phyloP scores from a whole-genome alignment of 2,888 invertebrate genomes.

The Corbicula japonica region DNA sequence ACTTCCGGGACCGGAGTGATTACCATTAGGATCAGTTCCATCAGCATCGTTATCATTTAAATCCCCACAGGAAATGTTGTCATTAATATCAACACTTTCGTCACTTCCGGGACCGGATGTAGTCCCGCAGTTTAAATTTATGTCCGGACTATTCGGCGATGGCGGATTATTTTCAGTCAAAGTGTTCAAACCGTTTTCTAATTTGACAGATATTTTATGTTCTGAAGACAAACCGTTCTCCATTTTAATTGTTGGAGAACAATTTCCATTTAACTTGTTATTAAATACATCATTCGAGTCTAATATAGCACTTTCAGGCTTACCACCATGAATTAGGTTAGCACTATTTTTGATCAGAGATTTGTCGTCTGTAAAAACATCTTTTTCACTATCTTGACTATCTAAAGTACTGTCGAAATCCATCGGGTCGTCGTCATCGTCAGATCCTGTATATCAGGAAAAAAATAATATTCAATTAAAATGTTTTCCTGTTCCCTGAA shows the following conservation, averaged over 20 bases:
- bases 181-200: conserved; percentile 48
- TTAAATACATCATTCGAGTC: conserved; percentile 36
- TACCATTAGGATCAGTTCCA: conserved; percentile 88
- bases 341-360: conserved; percentile 36
- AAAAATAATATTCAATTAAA: too few species aligned
- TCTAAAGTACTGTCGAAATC: conserved; percentile 64
- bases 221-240: conserved; percentile 46
- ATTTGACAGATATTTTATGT: conserved; percentile 49
- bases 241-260: conserved; percentile 60
- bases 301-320: conserved; percentile 21
- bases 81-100: conserved; percentile 64
- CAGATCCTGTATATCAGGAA: conserved; percentile 49
- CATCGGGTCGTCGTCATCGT: conserved; percentile 63
- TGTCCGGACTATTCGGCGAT: conserved; percentile 60
- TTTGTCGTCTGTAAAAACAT: conserved; percentile 60
- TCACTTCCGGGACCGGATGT: conserved; percentile 67
- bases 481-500: too few species aligned
- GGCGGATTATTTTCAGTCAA: conserved; percentile 45
- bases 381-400: conserved; percentile 61
- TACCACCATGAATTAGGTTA: conserved; percentile 45
- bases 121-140: conserved; percentile 55
- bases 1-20: conserved; percentile 84
- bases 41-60: conserved; percentile 75
- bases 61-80: conserved; percentile 66
- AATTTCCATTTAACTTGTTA: conserved; percentile 46